Percentiles rank a stretch among this genome's conserved stretches.
Conservation (phyloP, 2,888 invertebrate species). For the Malthinus seriepunctatus region DNA sequence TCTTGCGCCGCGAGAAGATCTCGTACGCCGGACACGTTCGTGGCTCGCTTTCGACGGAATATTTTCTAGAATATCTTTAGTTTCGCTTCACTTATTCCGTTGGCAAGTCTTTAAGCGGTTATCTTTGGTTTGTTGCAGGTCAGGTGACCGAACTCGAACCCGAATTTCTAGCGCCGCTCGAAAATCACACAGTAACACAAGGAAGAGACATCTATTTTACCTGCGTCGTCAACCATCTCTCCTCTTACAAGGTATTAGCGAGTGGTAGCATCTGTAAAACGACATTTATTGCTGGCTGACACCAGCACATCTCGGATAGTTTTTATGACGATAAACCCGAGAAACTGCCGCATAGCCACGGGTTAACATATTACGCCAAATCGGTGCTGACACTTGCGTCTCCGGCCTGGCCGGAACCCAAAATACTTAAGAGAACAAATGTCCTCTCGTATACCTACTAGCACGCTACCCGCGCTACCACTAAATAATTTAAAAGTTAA, state of each 20-base stretch:
- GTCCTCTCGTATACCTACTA: constrained; percentile 34
- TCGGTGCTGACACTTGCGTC: constrained; percentile 46
- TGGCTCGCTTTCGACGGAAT: constrained; percentile 51
- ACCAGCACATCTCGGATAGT: constrained; percentile 40
- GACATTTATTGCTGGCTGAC: constrained; percentile 42
- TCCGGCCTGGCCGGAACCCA: constrained; percentile 35
- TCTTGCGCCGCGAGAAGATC: constrained; percentile 44
- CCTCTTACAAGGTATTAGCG: constrained; percentile 76
- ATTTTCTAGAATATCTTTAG: constrained; percentile 53
- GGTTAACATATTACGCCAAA: constrained; percentile 47
- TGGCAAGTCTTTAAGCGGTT: constrained; percentile 46
- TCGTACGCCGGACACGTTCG: constrained; percentile 52
- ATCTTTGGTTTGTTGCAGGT: constrained; percentile 59
- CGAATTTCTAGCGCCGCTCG: constrained; percentile 81
- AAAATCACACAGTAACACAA: constrained; percentile 85
- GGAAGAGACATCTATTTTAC: constrained; percentile 88
- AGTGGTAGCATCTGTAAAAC: constrained; percentile 28
- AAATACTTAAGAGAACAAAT: constrained; percentile 37
- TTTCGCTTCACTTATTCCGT: constrained; percentile 53
- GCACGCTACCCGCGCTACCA: no score
- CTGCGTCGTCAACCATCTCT: constrained; percentile 88
- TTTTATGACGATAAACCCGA: constrained; percentile 43
- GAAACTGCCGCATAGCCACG: constrained; percentile 38
- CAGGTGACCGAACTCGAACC: constrained; percentile 74
- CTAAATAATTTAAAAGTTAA: no score